Percentiles rank a stretch among this genome's conserved stretches.
These are phyloP conservation scores for Micoletzkya japonica DNA, from an alignment of 2,888 invertebrate genomes.

Conservation along the genomic window DNA sequence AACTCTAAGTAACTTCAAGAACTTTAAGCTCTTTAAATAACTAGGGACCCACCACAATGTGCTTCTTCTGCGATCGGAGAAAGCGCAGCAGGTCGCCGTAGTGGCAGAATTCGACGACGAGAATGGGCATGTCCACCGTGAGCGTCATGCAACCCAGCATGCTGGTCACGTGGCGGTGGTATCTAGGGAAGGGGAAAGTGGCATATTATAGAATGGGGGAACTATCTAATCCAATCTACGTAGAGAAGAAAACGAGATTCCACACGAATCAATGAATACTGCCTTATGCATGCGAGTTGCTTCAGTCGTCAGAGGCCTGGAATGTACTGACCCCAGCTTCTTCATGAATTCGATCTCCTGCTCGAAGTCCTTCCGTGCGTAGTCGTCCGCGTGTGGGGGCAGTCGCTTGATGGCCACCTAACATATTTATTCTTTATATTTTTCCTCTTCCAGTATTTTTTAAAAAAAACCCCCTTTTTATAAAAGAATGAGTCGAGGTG, in stretches of 20 bases:
- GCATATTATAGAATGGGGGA: neutral
- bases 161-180: slow-evolving; percentile 34
- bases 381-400: slow-evolving; percentile 50
- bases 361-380: slow-evolving; percentile 47
- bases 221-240: no score
- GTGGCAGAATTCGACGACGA: slow-evolving; percentile 50
- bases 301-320: no score
- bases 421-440: no score
- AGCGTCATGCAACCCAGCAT: slow-evolving; percentile 53
- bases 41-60: slow-evolving; percentile 33
- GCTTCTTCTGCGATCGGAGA: slow-evolving; percentile 39
- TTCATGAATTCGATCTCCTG: slow-evolving; percentile 59
- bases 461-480: no score
- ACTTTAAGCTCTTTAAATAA: neutral
- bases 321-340: slow-evolving; percentile 37
- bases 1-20: no score
- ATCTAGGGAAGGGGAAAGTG: slow-evolving; percentile 5
- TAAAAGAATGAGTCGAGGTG: slow-evolving; percentile 17
- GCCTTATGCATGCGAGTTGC: no score
- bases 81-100: slow-evolving; percentile 50
- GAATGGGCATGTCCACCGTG: slow-evolving; percentile 43
- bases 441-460: no score
- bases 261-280: no score
- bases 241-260: no score
- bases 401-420: slow-evolving; percentile 52